Conservation (phyloP, 2,797 vertebrate genomes). For the Malacoraja senta region DNA sequence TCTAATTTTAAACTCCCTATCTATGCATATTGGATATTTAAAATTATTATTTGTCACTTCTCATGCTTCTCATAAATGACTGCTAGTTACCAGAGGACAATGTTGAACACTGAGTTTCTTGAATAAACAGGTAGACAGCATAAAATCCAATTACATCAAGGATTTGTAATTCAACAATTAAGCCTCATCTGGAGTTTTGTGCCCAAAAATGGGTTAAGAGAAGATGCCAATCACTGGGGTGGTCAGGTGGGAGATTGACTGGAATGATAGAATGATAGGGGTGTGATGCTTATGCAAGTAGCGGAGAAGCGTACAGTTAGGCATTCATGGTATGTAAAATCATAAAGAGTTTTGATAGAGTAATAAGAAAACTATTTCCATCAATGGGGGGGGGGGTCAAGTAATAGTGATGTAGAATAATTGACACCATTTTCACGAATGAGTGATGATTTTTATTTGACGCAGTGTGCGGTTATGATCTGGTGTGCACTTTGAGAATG, state of each 20-base stretch:
- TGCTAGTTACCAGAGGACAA: background rate
- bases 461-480: background rate
- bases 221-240: background rate
- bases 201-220: background rate
- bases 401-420: background rate
- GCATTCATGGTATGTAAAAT: background rate
- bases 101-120: background rate
- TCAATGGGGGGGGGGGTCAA: background rate
- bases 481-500: background rate
- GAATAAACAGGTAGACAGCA: background rate
- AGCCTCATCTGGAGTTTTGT: background rate
- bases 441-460: background rate
- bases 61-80: background rate
- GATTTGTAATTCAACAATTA: background rate
- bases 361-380: background rate
- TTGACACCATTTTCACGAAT: background rate
- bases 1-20: background rate
- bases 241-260: background rate
- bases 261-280: background rate
- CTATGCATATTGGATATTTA: background rate
- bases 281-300: background rate
- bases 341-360: background rate
- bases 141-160: background rate
- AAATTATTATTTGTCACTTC: background rate
- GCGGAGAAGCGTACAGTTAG: background rate